These are phyloP conservation scores for Eilema depressum DNA, from an alignment of 2,888 invertebrate genomes.

Conservation along the genomic window DNA sequence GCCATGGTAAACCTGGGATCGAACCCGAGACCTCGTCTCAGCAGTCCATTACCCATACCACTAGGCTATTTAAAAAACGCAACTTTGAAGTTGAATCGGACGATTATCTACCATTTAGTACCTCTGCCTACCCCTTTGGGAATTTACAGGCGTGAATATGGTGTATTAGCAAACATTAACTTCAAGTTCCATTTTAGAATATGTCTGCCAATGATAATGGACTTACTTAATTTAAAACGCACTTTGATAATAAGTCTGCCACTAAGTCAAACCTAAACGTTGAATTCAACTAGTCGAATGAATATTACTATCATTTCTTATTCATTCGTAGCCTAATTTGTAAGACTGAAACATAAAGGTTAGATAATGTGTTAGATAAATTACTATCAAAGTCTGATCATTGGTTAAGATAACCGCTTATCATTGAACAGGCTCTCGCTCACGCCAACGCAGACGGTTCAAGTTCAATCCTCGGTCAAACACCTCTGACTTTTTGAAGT, in stretches of 20 bases:
- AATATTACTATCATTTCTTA: background rate
- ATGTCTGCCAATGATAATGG: no score
- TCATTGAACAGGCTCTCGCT: background rate
- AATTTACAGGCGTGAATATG: no score
- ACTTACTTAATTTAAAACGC: no score
- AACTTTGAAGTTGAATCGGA: no score
- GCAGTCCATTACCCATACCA: no score
- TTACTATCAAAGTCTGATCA: background rate
- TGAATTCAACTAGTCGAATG: background rate
- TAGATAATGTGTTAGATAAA: background rate
- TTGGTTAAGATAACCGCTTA: background rate
- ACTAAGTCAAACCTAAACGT: background rate
- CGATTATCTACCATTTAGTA: no score
- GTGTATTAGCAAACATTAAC: no score
- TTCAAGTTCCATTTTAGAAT: no score
- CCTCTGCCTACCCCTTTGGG: no score
- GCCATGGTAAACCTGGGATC: no score
- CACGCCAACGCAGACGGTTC: background rate
- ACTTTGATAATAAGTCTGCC: background rate
- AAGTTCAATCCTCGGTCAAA: constrained; percentile 1
- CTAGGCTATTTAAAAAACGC: no score
- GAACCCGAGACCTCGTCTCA: no score
- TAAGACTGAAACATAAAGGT: background rate
- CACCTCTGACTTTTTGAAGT: background rate
- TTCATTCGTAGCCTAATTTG: background rate